Conservation (phyloP, 35 echinoderm and acorn worm genomes). For the Heliocidaris tuberculata region DNA sequence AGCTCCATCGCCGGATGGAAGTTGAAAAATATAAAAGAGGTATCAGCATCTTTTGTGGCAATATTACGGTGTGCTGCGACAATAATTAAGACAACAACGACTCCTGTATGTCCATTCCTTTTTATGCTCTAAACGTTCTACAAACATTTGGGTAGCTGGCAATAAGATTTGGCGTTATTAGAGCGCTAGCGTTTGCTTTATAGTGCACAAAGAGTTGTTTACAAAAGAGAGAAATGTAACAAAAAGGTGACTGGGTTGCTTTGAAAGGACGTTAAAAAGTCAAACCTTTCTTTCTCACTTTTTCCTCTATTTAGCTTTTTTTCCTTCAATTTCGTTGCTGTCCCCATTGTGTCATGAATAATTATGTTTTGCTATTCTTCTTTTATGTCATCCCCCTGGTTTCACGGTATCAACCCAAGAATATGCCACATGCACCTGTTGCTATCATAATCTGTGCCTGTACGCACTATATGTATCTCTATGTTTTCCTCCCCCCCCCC, state of each 20-base stretch:
- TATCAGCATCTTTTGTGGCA: not conserved
- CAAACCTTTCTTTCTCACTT: not conserved
- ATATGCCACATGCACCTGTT: not conserved
- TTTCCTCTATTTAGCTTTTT: not conserved
- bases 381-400: no score
- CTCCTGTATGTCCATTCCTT: slow-evolving; percentile 9
- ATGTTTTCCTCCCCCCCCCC: not conserved
- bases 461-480: not conserved
- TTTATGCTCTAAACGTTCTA: not conserved
- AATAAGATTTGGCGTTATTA: slow-evolving; percentile 13
- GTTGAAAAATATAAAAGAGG: slow-evolving; percentile 10
- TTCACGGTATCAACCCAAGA: not conserved
- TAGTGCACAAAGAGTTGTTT: not conserved
- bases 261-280: not conserved
- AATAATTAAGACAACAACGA: slow-evolving; percentile 32
- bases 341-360: no score
- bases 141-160: slow-evolving; percentile 9
- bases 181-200: not conserved
- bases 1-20: slow-evolving; percentile 23
- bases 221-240: slow-evolving; percentile 6
- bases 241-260: not conserved
- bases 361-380: no score
- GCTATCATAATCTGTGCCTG: not conserved
- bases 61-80: slow-evolving; percentile 6
- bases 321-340: not conserved